Evolutionary conservation across 1,140 invertebrate genomes (phyloP), one percentile per base, ranked within the genome.

Genomic region (Lanistes nyassanus): DNA sequence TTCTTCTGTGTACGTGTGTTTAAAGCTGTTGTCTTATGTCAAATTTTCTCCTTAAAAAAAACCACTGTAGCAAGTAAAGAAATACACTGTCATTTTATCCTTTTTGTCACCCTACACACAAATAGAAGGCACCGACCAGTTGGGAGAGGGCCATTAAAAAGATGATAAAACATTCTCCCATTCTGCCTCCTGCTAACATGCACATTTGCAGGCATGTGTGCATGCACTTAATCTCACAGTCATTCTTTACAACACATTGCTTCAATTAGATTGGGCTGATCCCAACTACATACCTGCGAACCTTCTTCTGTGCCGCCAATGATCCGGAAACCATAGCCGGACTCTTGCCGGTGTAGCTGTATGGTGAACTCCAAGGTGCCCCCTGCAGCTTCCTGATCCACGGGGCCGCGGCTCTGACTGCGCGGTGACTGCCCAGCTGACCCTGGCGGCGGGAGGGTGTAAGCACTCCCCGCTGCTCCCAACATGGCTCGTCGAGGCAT

Each of bases 261-360:
- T 31, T 19, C 64, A 19, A 65, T 29, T 23, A 36, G n/a, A 68
- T 13, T 13, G 21, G 31, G n/a, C 56, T 51, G 19, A 23, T 47
- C n/a, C 19, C 16, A 29, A 60, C n/a, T n/a, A n/a, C 78, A 85
- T 91, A 95, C 95, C 90, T 98, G 95, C 79, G 96, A 97, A 77
- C 96, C 95, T 91, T 99, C 97, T 90, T 99, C 98, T 0, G 96
- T 97, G 42, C 98, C 98, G n/a, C 98, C 98, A 42, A 99, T 95
- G 86, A 99, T 98, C 80, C 98, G 92, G 91, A 99, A 99, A 11
- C 98, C 98, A 91, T 99, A 98, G 23, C 96, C 96, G 85, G 92
- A 92, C 68, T 96, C 94, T 85, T 95, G 94, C 68, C 95, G 91
- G 51, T 94, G 92, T 19, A 98, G 88, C 26, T 94, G 94, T 0